These are phyloP conservation scores for Tylochromis polylepis DNA, from an alignment of 2,113 vertebrate genomes.

Conservation along the genomic window DNA sequence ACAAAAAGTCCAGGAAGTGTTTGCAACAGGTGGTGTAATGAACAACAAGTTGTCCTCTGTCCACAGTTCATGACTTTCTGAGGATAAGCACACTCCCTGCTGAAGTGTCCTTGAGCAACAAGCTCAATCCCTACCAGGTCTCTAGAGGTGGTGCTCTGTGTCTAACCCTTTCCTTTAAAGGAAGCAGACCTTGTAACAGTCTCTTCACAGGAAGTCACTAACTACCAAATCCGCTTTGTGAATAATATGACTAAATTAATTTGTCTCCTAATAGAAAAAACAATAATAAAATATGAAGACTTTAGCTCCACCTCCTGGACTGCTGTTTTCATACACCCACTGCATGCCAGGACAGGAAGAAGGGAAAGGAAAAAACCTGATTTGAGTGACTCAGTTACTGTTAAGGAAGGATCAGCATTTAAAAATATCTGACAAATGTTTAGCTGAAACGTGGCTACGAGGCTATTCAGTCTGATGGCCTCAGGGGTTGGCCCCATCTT, in stretches of 20 bases:
- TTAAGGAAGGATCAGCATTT: neutral
- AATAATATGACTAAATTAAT: neutral
- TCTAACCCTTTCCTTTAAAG: neutral
- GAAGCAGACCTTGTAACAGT: neutral
- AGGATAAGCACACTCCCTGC: conserved; percentile 34
- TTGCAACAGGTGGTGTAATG: conserved; percentile 12
- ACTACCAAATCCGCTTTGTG: neutral
- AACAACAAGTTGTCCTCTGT: conserved; percentile 15
- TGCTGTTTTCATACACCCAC: neutral
- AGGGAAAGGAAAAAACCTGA: neutral
- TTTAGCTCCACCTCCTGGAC: conserved; percentile 44
- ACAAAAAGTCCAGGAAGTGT: neutral
- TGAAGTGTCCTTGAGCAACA: conserved; percentile 42
- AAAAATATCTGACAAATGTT: neutral
- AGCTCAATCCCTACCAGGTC: neutral
- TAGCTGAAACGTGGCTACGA: conserved; percentile 16
- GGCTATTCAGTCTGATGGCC: neutral
- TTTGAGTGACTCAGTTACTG: conserved; percentile 7
- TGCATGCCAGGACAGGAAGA: neutral
- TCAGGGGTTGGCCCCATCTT: neutral
- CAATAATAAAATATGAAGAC: neutral
- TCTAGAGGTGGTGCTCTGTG: neutral
- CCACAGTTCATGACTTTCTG: conserved; percentile 16
- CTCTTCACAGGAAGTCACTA: neutral
- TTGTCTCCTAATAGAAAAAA: neutral